Conservation (phyloP, 2,888 invertebrate genomes). For the Dysmachus trigonus region DNA sequence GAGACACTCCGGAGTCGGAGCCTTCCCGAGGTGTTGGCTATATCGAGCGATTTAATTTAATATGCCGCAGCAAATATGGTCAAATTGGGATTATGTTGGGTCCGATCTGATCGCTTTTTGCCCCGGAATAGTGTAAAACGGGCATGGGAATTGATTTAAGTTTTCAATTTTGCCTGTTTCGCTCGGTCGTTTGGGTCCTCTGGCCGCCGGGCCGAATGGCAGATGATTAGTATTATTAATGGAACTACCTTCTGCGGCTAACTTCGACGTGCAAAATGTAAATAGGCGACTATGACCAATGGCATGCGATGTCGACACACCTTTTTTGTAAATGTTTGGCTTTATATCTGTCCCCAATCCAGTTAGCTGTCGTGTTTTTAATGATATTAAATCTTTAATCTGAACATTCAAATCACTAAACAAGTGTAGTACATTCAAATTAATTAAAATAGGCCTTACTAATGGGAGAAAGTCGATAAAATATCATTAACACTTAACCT, state of each 20-base stretch:
- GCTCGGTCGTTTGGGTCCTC: background rate
- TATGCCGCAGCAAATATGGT: slow-evolving; percentile 48
- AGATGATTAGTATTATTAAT: background rate
- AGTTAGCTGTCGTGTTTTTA: background rate
- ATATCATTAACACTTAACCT: too few species aligned
- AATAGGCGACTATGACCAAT: background rate
- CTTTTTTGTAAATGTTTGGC: background rate
- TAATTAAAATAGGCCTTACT: background rate
- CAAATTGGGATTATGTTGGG: slow-evolving; percentile 47
- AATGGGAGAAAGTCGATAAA: too few species aligned
- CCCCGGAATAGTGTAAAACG: slow-evolving; percentile 8
- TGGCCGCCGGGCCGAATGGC: background rate
- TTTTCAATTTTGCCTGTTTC: slow-evolving; percentile 16
- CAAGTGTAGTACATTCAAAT: background rate
- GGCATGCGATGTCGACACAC: background rate
- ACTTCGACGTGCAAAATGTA: background rate
- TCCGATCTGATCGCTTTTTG: slow-evolving; percentile 20
- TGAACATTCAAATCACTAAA: background rate
- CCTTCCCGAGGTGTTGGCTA: slow-evolving; percentile 38
- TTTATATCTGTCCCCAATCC: background rate
- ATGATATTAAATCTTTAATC: background rate
- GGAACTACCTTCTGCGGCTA: background rate
- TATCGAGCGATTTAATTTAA: slow-evolving; percentile 47
- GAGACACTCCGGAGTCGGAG: slow-evolving; percentile 39
- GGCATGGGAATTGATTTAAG: slow-evolving; percentile 37